Evolutionary conservation across 2,113 vertebrate genomes (phyloP), one percentile per base, ranked within the genome.

Genomic region (Indicator indicator): DNA sequence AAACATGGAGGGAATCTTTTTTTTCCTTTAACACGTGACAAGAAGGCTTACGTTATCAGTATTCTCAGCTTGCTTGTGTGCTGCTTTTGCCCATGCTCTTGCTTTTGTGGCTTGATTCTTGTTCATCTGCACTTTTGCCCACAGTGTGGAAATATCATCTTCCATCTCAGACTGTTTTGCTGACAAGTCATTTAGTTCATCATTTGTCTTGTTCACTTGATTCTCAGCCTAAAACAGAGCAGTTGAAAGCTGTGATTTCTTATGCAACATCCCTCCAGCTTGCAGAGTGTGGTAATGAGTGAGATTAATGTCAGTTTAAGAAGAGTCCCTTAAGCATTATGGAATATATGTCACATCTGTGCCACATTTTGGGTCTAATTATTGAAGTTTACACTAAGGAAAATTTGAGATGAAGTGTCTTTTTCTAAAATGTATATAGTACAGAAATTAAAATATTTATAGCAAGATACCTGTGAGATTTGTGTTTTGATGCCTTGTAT

Each of bases 41-140:
- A 86, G 74, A 56, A n/a, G 44, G 19, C 76, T 80, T 96, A 98
- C 98, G 16, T 82, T 89, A 44, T 97, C 67, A 32, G 89, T 73
- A 13, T 73, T 91, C 21, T 81, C 73, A 19, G 97, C 95, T 56
- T 15, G 78, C 32, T 38, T 68, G 14, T 88, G 59, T 50, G 98
- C 98, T 6, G 81, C 54, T 14, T 98, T 94, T 28, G 98, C 98
- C 26, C 75, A 84, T 50, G 90, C 81, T 83, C 73, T 93, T 50
- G 97, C 98, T 4, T 92, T 93, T 68, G 59, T 38, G 2, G 96
- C 97, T 58, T 92, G 91, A 28, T 97, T 95, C 86, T 46, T 89
- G 72, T 97, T 99, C 93, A 93, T 96, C 52, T 97, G 94, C 4
- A 67, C 97, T 93, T 98, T 98, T 44, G 91, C 96, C 73, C 94